Evolutionary conservation across 2,797 vertebrate species (phyloP), one percentile per base, ranked within the genome.

Genomic region (Pseudochirops cupreus): DNA sequence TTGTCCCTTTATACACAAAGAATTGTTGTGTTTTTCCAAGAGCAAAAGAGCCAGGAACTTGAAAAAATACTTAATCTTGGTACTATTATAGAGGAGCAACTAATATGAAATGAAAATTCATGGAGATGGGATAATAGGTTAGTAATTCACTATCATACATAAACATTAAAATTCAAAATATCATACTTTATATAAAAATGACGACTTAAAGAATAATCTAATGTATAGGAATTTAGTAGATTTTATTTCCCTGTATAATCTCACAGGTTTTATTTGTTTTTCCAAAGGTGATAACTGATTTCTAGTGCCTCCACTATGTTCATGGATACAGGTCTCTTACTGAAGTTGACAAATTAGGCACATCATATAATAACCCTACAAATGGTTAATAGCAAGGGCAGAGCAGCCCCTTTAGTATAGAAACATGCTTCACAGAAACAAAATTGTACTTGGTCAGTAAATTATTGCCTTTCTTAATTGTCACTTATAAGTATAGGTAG

Each of bases 191-290:
- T 89, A 58, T 18, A 62, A 1, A 28, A 97, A 91, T 94, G 96
- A 94, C 16, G 11, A 50, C 5, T 93, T 46, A 52, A 92, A 39
- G 14, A 95, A 54, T 62, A 95, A 13, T 56, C n/a, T 5, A 29
- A 54, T 14, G 94, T 52, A 91, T 33, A 93, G 7, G 62, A 95
- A 95, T 95, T 97, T 95, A 95, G 4, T 14, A 91, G 50, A 1
- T 56, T 92, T 97, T 91, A 97, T 96, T 98, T 98, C 74, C 67
- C 93, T 95, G 26, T 74, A 93, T 95, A 50, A 94, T 21, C 18
- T 56, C 9, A 93, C 11, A 93, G 13, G 93, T 7, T 94, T 94
- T 92, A 46, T 52, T 93, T 12, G 91, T 28, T 52, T 4, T 96
- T 97, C 93, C 59, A 93, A 57, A 52, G 91, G n/a, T 28, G 24